Evolutionary conservation across 2,797 vertebrate genomes (phyloP), one percentile per base, ranked within the genome.

Genomic region (Cirrhinus mrigala): DNA sequence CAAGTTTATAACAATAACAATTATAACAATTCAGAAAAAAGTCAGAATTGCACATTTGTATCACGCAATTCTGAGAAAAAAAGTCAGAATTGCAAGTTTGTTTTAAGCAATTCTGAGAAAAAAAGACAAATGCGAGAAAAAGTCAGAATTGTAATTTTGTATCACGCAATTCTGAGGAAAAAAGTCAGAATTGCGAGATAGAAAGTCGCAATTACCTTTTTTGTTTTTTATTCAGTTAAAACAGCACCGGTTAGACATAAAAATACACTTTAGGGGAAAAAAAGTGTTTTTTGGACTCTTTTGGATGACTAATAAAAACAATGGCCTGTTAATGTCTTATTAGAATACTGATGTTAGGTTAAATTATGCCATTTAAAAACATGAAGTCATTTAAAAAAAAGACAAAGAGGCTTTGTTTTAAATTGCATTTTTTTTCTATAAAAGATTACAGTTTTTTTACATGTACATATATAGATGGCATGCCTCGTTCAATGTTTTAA

Each of bases 391-490:
- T 74, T 50, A 22, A 82, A 22, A 82, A 56, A 73, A 18, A 78
- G 37, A 62, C 76, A 60, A 44, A 44, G 7, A 71, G 27, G 20
- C 81, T 40, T 81, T 73, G 44, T 15, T 69, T 52, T 75, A 15
- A 48, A 68, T 11, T 7, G 22, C n/a, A 29, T 68, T 14, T 81
- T 70, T 62, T 76, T 54, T n/a, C 1, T 44, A 18, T 66, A 75
- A 40, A 76, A 50, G 48, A 86, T 75, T 77, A 79, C 56, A 44
- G 69, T 64, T 29, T 62, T 78, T 86, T 29, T 82, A 75, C 73
- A 77, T 81, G 81, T 75, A 81, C 64, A 84, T 48, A 88, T 81
- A 88, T 85, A 82, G 37, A 79, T 76, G 22, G 22, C 84, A 88
- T 88, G 81, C 87, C 33, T 82, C 48, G 52, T 79, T 82, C 71